These are phyloP conservation scores for Bombus pyrosoma DNA, from an alignment of 1,140 invertebrate species.

Conservation along the genomic window DNA sequence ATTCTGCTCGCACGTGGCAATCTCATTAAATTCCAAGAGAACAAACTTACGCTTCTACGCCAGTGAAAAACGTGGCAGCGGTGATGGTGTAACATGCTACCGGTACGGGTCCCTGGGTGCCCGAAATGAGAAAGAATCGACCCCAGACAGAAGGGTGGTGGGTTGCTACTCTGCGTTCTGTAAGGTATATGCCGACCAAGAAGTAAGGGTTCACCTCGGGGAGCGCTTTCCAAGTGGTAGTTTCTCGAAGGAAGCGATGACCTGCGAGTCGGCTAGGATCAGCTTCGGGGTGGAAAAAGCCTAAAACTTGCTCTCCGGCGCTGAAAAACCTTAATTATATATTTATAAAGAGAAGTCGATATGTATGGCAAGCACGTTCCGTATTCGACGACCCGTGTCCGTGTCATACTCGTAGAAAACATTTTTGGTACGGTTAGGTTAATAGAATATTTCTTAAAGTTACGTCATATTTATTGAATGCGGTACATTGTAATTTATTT, in stretches of 20 bases:
- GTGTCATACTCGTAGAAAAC: background rate
- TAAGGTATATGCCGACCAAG: conserved; percentile 58
- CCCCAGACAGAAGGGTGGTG: conserved; percentile 37
- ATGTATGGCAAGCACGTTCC: background rate
- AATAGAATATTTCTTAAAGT: background rate
- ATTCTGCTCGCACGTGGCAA: conserved; percentile 33
- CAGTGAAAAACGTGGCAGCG: conserved; percentile 41
- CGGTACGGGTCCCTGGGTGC: conserved; percentile 58
- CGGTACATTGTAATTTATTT: too few species aligned
- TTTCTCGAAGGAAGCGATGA: conserved; percentile 55
- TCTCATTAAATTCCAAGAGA: conserved; percentile 43
- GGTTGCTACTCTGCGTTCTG: conserved; percentile 40
- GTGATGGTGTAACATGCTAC: conserved; percentile 58
- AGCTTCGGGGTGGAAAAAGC: background rate
- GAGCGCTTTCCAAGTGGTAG: conserved; percentile 60
- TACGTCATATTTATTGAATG: too few species aligned
- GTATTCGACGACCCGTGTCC: background rate
- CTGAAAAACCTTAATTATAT: conserved; percentile 44
- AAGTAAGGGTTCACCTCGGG: conserved; percentile 59
- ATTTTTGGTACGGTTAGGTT: background rate
- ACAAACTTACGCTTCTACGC: conserved; percentile 42
- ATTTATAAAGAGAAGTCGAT: conserved; percentile 11
- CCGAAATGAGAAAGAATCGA: conserved; percentile 69
- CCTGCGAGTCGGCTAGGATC: conserved; percentile 4
- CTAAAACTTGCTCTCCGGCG: conserved; percentile 28